Conservation (phyloP, 2,797 vertebrate species). For the Telmatherina bonti region DNA sequence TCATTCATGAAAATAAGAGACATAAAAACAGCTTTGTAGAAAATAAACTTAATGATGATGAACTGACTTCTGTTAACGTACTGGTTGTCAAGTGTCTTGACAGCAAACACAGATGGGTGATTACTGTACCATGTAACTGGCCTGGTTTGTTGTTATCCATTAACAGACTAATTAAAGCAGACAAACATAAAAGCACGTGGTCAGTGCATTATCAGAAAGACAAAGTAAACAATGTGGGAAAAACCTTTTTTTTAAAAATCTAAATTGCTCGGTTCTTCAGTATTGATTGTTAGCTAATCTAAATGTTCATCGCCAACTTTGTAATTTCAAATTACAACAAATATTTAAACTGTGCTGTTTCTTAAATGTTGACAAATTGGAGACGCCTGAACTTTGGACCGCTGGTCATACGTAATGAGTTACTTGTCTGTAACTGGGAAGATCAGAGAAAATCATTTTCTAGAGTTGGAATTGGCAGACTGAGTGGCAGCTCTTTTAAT, state of each 20-base stretch:
- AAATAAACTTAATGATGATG: not conserved
- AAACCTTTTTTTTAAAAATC: not conserved
- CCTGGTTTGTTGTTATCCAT: slow-evolving; percentile 23
- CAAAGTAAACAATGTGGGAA: not conserved
- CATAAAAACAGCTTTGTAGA: not conserved
- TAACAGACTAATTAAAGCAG: slow-evolving; percentile 13
- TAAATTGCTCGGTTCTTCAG: too few relatives aligned
- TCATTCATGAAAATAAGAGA: not conserved
- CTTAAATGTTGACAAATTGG: not conserved
- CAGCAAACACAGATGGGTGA: not conserved
- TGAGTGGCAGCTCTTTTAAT: not conserved
- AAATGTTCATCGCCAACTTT: not conserved
- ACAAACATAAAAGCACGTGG: slow-evolving; percentile 6
- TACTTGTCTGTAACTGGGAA: not conserved
- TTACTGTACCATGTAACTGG: not conserved
- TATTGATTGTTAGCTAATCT: not conserved
- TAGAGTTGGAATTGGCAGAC: not conserved
- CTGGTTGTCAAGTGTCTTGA: not conserved
- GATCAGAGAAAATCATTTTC: not conserved
- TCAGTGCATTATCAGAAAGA: not conserved
- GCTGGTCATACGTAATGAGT: not conserved
- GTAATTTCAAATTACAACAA: not conserved
- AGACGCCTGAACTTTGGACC: not conserved
- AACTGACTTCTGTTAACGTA: not conserved
- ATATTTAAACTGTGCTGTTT: not conserved